phyloP scores from a whole-genome alignment of 2,888 invertebrate genomes.

The Drosophila demipolita region DNA sequence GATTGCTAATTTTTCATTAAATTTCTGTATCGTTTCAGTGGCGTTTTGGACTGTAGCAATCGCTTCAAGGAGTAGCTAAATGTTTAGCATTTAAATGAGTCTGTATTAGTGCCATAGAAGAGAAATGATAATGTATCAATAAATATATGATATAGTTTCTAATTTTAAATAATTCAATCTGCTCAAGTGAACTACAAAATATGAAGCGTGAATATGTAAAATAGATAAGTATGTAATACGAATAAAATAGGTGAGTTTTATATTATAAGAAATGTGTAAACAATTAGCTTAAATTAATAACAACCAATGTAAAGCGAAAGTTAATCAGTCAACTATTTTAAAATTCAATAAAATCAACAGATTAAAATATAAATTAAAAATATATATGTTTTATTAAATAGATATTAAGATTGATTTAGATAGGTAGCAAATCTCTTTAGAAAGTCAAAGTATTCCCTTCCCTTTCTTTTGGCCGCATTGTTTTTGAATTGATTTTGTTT shows the following conservation, averaged over 20 bases:
- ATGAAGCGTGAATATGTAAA: not conserved
- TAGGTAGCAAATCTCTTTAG: not conserved
- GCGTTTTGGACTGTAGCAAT: not conserved
- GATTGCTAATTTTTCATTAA: constrained; percentile 11
- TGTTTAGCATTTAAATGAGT: constrained; percentile 39
- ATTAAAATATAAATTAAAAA: not conserved
- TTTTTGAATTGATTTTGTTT: not conserved
- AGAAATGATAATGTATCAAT: constrained; percentile 42
- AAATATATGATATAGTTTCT: constrained; percentile 33
- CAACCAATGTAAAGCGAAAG: not conserved
- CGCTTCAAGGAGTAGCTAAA: constrained; percentile 12
- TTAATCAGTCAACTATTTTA: not conserved
- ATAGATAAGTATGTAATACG: not conserved
- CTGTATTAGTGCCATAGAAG: constrained; percentile 67
- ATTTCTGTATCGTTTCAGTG: constrained; percentile 55
- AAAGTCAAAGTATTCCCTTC: not conserved
- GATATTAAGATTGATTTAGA: not conserved
- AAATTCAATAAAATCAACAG: not conserved
- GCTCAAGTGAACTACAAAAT: not conserved
- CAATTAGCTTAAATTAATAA: not conserved
- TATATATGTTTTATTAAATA: not conserved
- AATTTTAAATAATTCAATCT: constrained; percentile 1
- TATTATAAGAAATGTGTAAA: not conserved
- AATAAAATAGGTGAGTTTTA: not conserved
- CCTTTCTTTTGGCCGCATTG: not conserved